A percentile compares a stretch with the other conserved stretches of the same genome.
Evolutionary conservation across 2,113 vertebrate species (phyloP).

Genomic region (Urocynchramus pylzowi): DNA sequence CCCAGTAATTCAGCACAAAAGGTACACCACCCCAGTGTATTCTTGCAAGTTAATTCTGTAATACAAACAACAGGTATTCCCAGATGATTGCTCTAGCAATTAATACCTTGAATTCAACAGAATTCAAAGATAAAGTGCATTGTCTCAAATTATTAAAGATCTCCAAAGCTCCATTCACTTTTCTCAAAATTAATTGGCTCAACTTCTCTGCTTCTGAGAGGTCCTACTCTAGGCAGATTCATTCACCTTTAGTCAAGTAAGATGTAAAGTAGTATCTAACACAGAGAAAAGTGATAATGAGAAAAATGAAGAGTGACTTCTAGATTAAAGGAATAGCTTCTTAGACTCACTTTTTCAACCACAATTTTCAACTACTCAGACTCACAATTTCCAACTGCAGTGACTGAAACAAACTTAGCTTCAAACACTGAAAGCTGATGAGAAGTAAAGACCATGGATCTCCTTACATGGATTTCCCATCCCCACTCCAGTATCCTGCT

Average conservation of each 20-base stretch:
- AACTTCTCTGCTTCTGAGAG: background rate
- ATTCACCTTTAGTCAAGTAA: background rate
- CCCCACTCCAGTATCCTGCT: background rate
- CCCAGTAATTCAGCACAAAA: background rate
- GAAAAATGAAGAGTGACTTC: background rate
- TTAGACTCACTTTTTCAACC: background rate
- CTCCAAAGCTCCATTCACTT: background rate
- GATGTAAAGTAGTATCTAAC: background rate
- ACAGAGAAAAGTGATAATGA: background rate
- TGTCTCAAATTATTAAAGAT: background rate
- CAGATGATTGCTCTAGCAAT: background rate
- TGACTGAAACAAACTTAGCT: background rate
- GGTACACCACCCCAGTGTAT: background rate
- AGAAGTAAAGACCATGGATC: background rate
- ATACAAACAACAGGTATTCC: background rate
- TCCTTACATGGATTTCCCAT: background rate
- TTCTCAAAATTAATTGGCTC: background rate
- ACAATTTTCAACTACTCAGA: too few species aligned
- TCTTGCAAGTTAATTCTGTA: background rate
- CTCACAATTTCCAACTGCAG: background rate
- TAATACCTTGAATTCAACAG: background rate
- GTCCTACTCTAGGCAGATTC: background rate
- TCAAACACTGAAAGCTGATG: background rate
- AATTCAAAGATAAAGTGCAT: background rate
- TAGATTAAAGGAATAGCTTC: background rate